A percentile compares a stretch with the other conserved stretches of the same genome.
Evolutionary conservation across 2,113 vertebrate genomes (phyloP).

Genomic region (Cricetomys ansorgei): DNA sequence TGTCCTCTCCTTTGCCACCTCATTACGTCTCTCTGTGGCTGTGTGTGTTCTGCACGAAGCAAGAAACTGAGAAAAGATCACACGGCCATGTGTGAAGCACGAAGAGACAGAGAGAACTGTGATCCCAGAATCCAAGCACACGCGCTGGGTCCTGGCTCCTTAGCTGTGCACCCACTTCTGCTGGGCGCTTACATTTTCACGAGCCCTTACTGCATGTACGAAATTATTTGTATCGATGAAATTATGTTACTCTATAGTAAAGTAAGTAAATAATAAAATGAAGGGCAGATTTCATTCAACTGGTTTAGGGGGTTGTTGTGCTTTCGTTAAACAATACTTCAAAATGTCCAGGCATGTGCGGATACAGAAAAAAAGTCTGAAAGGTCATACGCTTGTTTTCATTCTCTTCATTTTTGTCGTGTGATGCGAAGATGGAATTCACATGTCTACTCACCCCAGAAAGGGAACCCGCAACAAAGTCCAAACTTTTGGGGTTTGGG

Average conservation of each 20-base stretch:
- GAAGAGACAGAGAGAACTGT: neutral
- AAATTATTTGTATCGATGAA: neutral
- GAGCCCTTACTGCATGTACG: neutral
- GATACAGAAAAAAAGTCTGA: neutral
- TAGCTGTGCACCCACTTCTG: too few species aligned
- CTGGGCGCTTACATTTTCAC: neutral
- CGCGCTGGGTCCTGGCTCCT: rapidly evolving
- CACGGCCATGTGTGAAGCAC: neutral
- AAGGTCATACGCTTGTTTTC: neutral
- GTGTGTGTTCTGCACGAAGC: neutral
- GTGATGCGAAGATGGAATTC: neutral
- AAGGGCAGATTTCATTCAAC: neutral
- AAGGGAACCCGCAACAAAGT: neutral
- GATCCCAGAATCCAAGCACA: neutral
- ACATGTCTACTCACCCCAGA: neutral
- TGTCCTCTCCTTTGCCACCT: neutral
- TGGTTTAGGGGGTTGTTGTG: neutral
- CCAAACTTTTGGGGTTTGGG: too few species aligned
- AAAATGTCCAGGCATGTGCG: neutral
- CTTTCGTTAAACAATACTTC: conserved; percentile 7
- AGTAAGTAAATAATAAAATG: neutral
- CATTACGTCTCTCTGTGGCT: neutral
- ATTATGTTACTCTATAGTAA: neutral
- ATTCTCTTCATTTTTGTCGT: neutral
- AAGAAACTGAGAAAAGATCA: neutral